Conservation (phyloP, 2,888 invertebrate genomes). For the Troilus luridus region DNA sequence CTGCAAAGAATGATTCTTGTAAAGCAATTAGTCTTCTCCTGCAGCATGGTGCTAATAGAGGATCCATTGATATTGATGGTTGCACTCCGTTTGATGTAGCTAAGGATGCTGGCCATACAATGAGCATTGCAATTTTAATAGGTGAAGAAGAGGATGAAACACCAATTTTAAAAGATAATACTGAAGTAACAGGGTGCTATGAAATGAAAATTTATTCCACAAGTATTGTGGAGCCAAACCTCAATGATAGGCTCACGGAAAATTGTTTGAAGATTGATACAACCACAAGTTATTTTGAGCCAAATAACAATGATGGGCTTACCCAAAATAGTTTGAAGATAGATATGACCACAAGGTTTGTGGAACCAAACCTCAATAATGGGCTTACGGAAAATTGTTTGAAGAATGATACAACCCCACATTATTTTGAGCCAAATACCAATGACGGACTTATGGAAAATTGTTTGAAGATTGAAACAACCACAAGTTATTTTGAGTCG, state of each 20-base stretch:
- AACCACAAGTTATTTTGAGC: too few relatives aligned
- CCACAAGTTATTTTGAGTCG: not conserved
- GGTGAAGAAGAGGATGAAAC: not conserved
- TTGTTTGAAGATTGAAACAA: not conserved
- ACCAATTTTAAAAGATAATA: not conserved
- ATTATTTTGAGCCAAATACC: not conserved
- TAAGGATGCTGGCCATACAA: constrained; percentile 63
- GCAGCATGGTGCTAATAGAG: constrained; percentile 75
- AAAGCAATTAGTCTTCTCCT: constrained; percentile 71
- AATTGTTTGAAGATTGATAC: not conserved
- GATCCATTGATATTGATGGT: constrained; percentile 82
- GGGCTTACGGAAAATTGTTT: not conserved
- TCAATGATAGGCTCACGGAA: not conserved
- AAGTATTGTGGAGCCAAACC: not conserved
- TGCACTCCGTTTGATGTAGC: constrained; percentile 85
- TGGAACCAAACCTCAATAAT: too few relatives aligned
- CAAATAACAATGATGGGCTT: too few relatives aligned
- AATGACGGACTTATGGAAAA: not conserved
- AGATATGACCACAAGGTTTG: too few relatives aligned
- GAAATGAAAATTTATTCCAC: not conserved
- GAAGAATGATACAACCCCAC: not conserved
- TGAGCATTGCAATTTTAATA: constrained; percentile 58
- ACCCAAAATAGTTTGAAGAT: too few relatives aligned
- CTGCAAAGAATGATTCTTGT: not conserved
- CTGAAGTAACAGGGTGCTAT: not conserved